Conservation (phyloP, 2,888 invertebrate species). For the Orthonevra nobilis region DNA sequence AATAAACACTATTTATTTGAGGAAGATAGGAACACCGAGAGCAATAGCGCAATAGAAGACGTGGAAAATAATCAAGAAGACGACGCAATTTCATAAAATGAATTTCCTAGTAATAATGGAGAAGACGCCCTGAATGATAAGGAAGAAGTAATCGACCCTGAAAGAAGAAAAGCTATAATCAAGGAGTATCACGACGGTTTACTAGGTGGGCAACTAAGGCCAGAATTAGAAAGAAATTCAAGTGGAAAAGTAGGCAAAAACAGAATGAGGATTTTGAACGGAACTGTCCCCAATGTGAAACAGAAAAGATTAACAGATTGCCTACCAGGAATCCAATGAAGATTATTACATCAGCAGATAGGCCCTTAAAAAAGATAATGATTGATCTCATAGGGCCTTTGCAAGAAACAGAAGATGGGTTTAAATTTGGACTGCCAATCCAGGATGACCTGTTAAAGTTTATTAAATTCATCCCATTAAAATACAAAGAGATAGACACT, state of each 20-base stretch:
- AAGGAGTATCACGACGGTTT: neutral
- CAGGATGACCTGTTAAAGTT: conserved; percentile 8
- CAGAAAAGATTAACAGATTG: conserved; percentile 1
- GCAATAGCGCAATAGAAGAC: neutral
- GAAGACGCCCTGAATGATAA: neutral
- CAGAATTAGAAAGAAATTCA: too few species aligned
- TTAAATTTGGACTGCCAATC: conserved; percentile 14
- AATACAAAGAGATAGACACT: neutral
- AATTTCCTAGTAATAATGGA: neutral
- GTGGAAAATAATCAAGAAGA: neutral
- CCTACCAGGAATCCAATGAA: too few species aligned
- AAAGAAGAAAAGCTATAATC: neutral
- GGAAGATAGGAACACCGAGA: neutral
- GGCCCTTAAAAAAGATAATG: conserved; percentile 9
- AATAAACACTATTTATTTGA: neutral
- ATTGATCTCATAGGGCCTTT: conserved; percentile 3
- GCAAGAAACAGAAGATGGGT: too few species aligned
- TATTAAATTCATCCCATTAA: conserved; percentile 2
- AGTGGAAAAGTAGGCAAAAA: too few species aligned
- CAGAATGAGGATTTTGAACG: too few species aligned
- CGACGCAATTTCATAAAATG: neutral
- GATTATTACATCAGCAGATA: conserved; percentile 5
- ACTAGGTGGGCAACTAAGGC: neutral
- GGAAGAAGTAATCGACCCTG: neutral
- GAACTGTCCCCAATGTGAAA: neutral